Evolutionary conservation across 92 coral and sea anemone genomes (phyloP).

Genomic region (Chrysogorgia sp.): DNA sequence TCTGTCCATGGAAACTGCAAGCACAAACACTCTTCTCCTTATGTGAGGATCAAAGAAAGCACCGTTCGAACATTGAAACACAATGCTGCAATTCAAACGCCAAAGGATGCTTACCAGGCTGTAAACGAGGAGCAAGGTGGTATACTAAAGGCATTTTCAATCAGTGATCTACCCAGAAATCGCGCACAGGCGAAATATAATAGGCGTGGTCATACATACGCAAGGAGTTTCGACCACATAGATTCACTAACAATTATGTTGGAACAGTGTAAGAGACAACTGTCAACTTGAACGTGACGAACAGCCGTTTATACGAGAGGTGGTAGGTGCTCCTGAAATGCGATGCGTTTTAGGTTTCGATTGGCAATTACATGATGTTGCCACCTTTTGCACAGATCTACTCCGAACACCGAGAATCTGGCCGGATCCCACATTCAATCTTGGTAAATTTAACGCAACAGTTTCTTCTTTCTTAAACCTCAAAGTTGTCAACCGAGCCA

Average conservation of each 20-base stretch:
- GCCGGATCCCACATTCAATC: conserved; percentile 65
- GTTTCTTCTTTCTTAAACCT: conserved; percentile 45
- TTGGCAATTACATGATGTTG: conserved; percentile 58
- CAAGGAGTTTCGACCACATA: conserved; percentile 32
- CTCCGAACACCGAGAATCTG: conserved; percentile 35
- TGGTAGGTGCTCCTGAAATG: conserved; percentile 64
- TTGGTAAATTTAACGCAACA: conserved; percentile 56
- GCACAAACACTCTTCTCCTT: conserved; percentile 4
- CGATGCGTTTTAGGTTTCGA: conserved; percentile 60
- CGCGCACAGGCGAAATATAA: conserved; percentile 45
- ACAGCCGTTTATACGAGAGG: conserved; percentile 53
- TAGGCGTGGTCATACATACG: conserved; percentile 34
- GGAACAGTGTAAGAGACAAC: conserved; percentile 32
- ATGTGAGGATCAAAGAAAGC: conserved; percentile 32
- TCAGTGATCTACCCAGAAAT: conserved; percentile 50
- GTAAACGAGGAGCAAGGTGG: conserved; percentile 42
- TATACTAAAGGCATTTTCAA: conserved; percentile 41
- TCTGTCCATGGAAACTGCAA: not conserved
- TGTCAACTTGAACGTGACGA: conserved; percentile 39
- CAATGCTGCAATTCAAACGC: conserved; percentile 18
- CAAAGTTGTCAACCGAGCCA: conserved; percentile 45
- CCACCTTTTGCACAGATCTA: conserved; percentile 60
- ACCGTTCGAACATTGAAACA: conserved; percentile 26
- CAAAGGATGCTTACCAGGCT: conserved; percentile 35
- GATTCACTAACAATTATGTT: conserved; percentile 32